phyloP scores from a whole-genome alignment of 2,888 invertebrate genomes.

The Eulithis testata region DNA sequence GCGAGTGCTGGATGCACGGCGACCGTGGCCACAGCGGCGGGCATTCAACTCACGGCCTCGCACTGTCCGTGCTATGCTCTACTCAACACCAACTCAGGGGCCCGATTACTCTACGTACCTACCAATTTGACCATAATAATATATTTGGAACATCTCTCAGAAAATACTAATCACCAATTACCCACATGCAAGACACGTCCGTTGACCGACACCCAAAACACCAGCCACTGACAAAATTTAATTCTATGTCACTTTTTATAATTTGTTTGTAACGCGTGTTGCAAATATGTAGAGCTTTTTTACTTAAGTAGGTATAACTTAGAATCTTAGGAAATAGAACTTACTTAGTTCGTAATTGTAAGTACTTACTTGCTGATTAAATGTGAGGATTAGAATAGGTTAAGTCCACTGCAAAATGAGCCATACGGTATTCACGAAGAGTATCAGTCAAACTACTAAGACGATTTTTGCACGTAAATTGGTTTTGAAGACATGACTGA shows the following conservation, averaged over 20 bases:
- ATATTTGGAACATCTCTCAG: slow-evolving; percentile 36
- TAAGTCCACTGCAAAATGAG: slow-evolving; percentile 57
- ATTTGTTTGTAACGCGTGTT: slow-evolving; percentile 18
- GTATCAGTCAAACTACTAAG: slow-evolving; percentile 59
- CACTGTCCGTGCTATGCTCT: slow-evolving; percentile 50
- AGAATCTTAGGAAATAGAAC: background rate
- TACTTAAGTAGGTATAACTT: background rate
- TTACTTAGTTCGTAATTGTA: background rate
- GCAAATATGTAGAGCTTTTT: slow-evolving; percentile 17
- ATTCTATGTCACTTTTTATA: slow-evolving; percentile 30
- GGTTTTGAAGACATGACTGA: slow-evolving; percentile 72
- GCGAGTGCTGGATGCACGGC: slow-evolving; percentile 68
- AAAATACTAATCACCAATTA: slow-evolving; percentile 40
- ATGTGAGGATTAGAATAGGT: slow-evolving; percentile 45
- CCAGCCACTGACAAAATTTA: slow-evolving; percentile 8
- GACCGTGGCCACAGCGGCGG: slow-evolving; percentile 62
- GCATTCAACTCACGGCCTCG: slow-evolving; percentile 77
- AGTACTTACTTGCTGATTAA: slow-evolving; percentile 53
- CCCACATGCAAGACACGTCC: slow-evolving; percentile 31
- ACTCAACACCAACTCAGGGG: slow-evolving; percentile 36
- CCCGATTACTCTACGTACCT: slow-evolving; percentile 21
- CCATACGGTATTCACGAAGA: slow-evolving; percentile 63
- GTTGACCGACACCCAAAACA: slow-evolving; percentile 23
- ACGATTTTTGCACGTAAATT: slow-evolving; percentile 76
- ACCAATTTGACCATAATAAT: slow-evolving; percentile 35